Conservation (phyloP, 1,140 invertebrate genomes). For the Macrocentrus cingulum region DNA sequence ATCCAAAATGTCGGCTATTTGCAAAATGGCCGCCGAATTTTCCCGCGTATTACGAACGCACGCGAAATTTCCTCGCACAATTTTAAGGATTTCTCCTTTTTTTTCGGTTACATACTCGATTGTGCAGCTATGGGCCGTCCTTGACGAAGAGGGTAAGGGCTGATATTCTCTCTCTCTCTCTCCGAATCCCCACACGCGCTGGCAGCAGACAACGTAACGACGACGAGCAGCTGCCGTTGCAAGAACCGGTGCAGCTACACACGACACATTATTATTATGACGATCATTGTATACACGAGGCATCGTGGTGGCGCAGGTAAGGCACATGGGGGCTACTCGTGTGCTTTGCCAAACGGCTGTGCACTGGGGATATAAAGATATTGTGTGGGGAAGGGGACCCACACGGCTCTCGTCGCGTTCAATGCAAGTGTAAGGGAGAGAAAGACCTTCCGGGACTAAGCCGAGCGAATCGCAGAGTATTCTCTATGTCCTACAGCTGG, state of each 20-base stretch:
- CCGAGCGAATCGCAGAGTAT: background rate
- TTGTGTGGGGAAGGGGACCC: background rate
- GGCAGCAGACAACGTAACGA: background rate
- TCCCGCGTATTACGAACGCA: background rate
- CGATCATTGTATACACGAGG: conserved; percentile 10
- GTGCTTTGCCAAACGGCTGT: conserved; percentile 29
- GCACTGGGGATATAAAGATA: conserved; percentile 12
- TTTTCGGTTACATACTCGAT: background rate
- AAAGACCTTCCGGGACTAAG: conserved; percentile 10
- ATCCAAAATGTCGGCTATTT: background rate
- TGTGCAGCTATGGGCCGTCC: conserved; percentile 11
- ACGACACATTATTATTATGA: conserved; percentile 21
- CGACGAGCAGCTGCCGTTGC: conserved; percentile 24
- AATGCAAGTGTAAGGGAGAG: conserved; percentile 18
- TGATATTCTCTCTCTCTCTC: conserved; percentile 13
- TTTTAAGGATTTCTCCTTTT: background rate
- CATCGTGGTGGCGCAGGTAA: conserved; percentile 5
- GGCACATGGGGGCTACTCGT: conserved; percentile 14
- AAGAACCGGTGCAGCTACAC: conserved; percentile 22
- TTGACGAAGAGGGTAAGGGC: conserved; percentile 14
- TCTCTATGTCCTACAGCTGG: too few relatives aligned
- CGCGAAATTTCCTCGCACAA: too few relatives aligned
- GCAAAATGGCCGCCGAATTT: background rate
- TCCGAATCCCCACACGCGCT: background rate
- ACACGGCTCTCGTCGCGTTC: too few relatives aligned